Conservation (phyloP, 1,140 invertebrate genomes). For the Drosophila pseudoananassae region DNA sequence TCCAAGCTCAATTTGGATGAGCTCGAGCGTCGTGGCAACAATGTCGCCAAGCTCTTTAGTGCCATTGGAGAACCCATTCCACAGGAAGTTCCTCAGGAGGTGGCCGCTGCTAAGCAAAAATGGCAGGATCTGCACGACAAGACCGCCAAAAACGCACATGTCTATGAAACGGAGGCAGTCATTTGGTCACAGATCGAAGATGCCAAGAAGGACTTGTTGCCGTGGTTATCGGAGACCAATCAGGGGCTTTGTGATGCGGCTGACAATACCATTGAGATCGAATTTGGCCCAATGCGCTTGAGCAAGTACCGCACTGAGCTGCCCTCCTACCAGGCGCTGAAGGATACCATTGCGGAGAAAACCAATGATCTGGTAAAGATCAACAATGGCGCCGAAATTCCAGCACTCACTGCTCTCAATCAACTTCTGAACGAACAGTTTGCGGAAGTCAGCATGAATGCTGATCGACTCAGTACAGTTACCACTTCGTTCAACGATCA, state of each 20-base stretch:
- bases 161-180: slow-evolving; percentile 93
- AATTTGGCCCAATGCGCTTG: slow-evolving; percentile 90
- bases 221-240: slow-evolving; percentile 93
- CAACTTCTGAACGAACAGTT: slow-evolving; percentile 92
- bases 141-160: slow-evolving; percentile 89
- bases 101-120: slow-evolving; percentile 87
- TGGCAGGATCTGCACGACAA: slow-evolving; percentile 91
- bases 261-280: slow-evolving; percentile 91
- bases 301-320: slow-evolving; percentile 94
- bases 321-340: slow-evolving; percentile 90
- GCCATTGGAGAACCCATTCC: slow-evolving; percentile 90
- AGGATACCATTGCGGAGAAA: slow-evolving; percentile 91
- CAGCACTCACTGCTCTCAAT: slow-evolving; percentile 89
- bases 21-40: slow-evolving; percentile 89
- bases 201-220: slow-evolving; percentile 91
- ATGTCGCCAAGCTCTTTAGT: slow-evolving; percentile 89
- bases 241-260: slow-evolving; percentile 90
- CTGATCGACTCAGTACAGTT: slow-evolving; percentile 90
- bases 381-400: slow-evolving; percentile 89
- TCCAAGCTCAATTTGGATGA: slow-evolving; percentile 90
- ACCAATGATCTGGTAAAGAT: slow-evolving; percentile 91
- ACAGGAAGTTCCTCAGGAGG: slow-evolving; percentile 87
- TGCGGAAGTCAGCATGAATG: slow-evolving; percentile 89
- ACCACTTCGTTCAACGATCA: slow-evolving; percentile 89
- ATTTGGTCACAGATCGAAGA: slow-evolving; percentile 97